phyloP scores from a whole-genome alignment of 2,888 invertebrate species.

The Aphodius sticticus region DNA sequence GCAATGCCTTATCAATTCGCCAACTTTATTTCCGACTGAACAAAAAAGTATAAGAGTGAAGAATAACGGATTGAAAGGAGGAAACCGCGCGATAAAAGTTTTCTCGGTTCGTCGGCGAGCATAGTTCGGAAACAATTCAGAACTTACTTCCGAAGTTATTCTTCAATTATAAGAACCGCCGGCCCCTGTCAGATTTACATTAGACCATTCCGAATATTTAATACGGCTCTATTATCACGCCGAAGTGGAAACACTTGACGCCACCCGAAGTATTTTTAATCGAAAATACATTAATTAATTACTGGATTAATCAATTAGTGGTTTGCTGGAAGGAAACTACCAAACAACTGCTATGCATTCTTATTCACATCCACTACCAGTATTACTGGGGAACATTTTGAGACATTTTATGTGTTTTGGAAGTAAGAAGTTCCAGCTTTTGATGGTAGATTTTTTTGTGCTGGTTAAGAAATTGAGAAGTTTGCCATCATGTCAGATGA shows the following conservation, averaged over 20 bases:
- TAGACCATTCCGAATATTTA: neutral
- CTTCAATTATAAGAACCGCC: neutral
- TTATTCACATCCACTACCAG: too few relatives aligned
- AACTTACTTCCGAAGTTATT: neutral
- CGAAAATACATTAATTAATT: too few relatives aligned
- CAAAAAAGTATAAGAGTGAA: neutral
- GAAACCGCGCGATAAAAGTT: neutral
- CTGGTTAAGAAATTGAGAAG: too few relatives aligned
- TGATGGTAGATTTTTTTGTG: too few relatives aligned
- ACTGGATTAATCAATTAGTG: too few relatives aligned
- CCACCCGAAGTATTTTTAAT: neutral
- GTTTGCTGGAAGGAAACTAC: too few relatives aligned
- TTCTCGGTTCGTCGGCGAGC: neutral
- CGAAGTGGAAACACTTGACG: neutral
- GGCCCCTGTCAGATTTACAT: neutral
- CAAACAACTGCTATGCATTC: too few relatives aligned
- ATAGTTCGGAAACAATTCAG: neutral
- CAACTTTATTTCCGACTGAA: neutral
- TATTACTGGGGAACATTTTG: too few relatives aligned
- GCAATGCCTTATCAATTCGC: neutral
- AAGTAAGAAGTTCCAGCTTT: too few relatives aligned
- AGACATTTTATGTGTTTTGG: too few relatives aligned
- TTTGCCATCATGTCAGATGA: too few relatives aligned
- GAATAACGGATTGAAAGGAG: neutral
- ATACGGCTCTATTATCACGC: neutral